Evolutionary conservation across 2,113 vertebrate species (phyloP), one percentile per base, ranked within the genome.

Genomic region (Morone saxatilis): DNA sequence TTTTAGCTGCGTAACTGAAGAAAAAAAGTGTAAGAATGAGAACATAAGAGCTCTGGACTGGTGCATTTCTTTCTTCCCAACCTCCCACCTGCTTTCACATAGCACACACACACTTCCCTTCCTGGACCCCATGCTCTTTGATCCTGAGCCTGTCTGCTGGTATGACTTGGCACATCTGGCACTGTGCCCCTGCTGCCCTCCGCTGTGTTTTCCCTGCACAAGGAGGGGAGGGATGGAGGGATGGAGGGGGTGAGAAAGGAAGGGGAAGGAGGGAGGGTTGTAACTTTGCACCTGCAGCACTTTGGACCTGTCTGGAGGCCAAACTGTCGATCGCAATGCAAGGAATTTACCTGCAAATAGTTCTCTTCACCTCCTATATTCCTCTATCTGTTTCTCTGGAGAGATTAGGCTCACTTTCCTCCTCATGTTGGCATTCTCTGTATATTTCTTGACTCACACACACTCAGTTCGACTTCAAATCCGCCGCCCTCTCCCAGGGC

Each of bases 101-200:
- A 25, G n/a, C 72, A 41, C 40, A 47, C 77, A 57, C 53, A 40
- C 69, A 70, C 71, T 77, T 72, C 63, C 84, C 71, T 73, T 77
- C 61, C 73, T 75, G 86, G 56, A 84, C 78, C 81, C 40, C 70
- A 36, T 45, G 59, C 50, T 78, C 74, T 89, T 87, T 89, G 85
- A 92, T 92, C 80, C 40, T 0, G 61, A 76, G 81, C 56, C 71
- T 61, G 76, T 85, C 71, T 81, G 77, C 88, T 89, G 19, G 75
- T 84, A 17, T 87, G 89, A 87, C 90, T 92, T 91, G 90, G 86
- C 87, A 85, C 87, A 90, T 91, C 83, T 89, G 88, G 89, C 86
- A 19, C 40, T 1, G 36, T 78, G 86, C 85, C 86, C 63, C 54
- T 4, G 25, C 78, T 74, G 88, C 78, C 82, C 80, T 69, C 66